These are phyloP conservation scores for Glossophaga mutica DNA, from an alignment of 2,797 vertebrate genomes.

Conservation along the genomic window DNA sequence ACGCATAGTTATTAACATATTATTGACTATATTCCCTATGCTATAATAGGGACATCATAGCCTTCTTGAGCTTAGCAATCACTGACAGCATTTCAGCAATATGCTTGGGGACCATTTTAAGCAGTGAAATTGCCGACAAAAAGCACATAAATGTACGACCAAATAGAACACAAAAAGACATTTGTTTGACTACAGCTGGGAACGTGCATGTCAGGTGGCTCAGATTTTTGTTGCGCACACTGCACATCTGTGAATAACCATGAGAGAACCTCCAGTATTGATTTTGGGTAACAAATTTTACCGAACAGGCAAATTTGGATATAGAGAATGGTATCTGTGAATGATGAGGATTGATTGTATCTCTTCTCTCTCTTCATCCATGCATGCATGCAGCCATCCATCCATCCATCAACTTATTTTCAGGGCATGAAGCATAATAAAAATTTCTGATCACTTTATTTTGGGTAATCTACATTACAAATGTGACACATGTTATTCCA, in stretches of 20 bases:
- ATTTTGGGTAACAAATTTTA: not conserved
- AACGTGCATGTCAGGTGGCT: not conserved
- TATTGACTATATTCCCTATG: not conserved
- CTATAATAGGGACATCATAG: not conserved
- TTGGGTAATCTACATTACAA: not conserved
- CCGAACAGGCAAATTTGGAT: not conserved
- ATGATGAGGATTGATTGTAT: not conserved
- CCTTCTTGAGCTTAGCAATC: not conserved
- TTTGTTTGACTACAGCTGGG: not conserved
- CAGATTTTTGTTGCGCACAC: not conserved
- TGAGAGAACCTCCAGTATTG: not conserved
- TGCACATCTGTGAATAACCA: not conserved
- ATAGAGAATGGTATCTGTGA: not conserved
- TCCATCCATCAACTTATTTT: not conserved
- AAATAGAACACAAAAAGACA: not conserved
- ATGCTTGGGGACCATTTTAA: not conserved
- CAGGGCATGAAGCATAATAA: not conserved
- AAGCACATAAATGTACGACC: not conserved
- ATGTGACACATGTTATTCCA: not conserved
- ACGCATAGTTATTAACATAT: not conserved
- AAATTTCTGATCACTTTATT: slow-evolving; percentile 2
- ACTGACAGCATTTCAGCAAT: not conserved
- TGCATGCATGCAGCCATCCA: not conserved
- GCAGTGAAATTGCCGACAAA: not conserved
- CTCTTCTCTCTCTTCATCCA: not conserved